These are phyloP conservation scores for Dione juno DNA, from an alignment of 2,888 invertebrate genomes.

Conservation along the genomic window DNA sequence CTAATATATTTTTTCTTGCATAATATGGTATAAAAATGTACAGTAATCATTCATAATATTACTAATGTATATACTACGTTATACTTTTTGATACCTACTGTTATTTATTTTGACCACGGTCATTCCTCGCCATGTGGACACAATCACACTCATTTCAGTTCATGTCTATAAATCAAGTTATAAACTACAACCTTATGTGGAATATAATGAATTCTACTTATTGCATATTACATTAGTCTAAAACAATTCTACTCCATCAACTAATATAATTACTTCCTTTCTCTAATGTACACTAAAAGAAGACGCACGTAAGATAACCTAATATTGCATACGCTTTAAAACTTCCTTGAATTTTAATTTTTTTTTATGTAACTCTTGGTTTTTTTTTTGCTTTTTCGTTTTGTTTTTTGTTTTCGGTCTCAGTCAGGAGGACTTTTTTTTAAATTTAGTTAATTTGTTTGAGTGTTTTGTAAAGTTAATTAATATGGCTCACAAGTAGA, in stretches of 20 bases:
- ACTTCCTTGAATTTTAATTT: background rate
- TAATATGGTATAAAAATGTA: no score
- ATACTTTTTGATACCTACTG: background rate
- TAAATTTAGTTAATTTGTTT: no score
- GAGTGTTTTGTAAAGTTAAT: no score
- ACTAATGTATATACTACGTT: no score
- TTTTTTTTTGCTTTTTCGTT: no score
- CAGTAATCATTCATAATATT: no score
- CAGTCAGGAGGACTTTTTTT: no score
- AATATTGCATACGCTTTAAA: background rate
- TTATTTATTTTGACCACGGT: background rate
- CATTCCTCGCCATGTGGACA: constrained; percentile 4
- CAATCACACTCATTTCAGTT: no score
- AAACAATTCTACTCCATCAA: constrained; percentile 39
- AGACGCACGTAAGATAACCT: background rate
- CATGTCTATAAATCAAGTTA: background rate
- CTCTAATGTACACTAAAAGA: background rate
- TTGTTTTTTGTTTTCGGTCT: no score
- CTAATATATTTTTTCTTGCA: no score
- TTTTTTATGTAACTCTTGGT: no score
- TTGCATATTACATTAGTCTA: constrained; percentile 30
- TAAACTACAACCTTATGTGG: constrained; percentile 28
- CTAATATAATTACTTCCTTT: constrained; percentile 38
- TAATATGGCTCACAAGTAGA: background rate
- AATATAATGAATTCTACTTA: constrained; percentile 10